These are phyloP conservation scores for Mionectes olivaceus DNA, from an alignment of 2,797 vertebrate genomes.

Conservation along the genomic window DNA sequence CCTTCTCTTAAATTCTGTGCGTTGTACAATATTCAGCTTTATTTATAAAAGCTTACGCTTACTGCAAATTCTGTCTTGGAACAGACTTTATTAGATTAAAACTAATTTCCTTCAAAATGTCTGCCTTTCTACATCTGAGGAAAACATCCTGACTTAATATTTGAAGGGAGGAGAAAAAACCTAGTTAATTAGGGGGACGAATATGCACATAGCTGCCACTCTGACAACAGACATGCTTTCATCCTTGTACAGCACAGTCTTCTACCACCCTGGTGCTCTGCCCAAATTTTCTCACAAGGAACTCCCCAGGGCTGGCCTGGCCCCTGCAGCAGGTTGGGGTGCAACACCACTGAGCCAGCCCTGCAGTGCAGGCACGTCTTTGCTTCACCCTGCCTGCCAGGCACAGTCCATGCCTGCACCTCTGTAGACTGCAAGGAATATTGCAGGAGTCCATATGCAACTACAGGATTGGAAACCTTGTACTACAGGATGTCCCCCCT, in stretches of 20 bases:
- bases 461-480: rapidly evolving
- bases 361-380: rapidly evolving
- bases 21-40: background rate
- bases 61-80: constrained; percentile 48
- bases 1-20: background rate
- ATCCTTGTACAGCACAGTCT: rapidly evolving
- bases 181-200: background rate
- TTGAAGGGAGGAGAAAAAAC: background rate
- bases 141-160: constrained; percentile 67
- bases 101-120: constrained; percentile 63
- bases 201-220: background rate
- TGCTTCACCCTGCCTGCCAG: rapidly evolving
- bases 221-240: background rate
- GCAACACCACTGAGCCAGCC: rapidly evolving
- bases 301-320: rapidly evolving
- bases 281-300: rapidly evolving
- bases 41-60: constrained; percentile 10
- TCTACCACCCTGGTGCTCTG: rapidly evolving
- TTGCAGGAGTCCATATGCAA: rapidly evolving
- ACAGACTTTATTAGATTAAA: constrained; percentile 70
- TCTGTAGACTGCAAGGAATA: background rate
- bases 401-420: rapidly evolving
- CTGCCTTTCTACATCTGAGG: constrained; percentile 58
- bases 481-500: no score
- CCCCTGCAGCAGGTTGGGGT: no score